Conservation (phyloP, 2,113 vertebrate genomes). For the Coregonus clupeaformis region DNA sequence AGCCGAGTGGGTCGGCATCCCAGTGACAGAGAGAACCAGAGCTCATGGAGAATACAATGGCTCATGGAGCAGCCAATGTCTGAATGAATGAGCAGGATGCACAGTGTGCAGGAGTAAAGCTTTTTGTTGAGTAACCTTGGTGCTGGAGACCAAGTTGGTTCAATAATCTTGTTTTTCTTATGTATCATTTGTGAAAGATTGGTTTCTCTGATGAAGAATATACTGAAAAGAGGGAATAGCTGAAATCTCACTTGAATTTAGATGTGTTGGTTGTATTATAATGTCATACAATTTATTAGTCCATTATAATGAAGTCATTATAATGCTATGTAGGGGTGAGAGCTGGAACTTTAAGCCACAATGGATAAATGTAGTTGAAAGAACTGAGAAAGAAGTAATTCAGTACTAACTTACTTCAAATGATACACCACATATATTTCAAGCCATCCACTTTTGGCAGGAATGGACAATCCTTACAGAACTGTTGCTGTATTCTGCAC, state of each 20-base stretch:
- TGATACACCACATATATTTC: neutral
- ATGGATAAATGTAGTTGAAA: neutral
- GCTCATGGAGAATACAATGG: neutral
- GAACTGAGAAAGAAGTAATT: neutral
- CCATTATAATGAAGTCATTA: too few species aligned
- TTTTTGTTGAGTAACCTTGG: conserved; percentile 56
- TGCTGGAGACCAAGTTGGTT: conserved; percentile 19
- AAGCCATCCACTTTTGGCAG: neutral
- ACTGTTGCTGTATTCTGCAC: neutral
- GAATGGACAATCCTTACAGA: neutral
- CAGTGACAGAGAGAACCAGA: conserved; percentile 52
- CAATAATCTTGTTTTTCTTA: too few species aligned
- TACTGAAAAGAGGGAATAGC: too few species aligned
- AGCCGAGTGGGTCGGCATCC: conserved; percentile 61
- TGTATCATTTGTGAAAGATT: too few species aligned
- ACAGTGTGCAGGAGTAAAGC: conserved; percentile 23
- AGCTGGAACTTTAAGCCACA: neutral
- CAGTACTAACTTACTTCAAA: neutral
- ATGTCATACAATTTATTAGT: too few species aligned
- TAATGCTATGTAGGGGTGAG: too few species aligned
- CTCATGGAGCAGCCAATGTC: conserved; percentile 5
- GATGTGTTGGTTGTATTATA: too few species aligned
- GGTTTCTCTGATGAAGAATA: too few species aligned
- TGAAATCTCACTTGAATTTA: too few species aligned
- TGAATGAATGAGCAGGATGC: conserved; percentile 14